Conservation (phyloP, 2,888 invertebrate genomes). For the Sepioteuthis lessoniana region DNA sequence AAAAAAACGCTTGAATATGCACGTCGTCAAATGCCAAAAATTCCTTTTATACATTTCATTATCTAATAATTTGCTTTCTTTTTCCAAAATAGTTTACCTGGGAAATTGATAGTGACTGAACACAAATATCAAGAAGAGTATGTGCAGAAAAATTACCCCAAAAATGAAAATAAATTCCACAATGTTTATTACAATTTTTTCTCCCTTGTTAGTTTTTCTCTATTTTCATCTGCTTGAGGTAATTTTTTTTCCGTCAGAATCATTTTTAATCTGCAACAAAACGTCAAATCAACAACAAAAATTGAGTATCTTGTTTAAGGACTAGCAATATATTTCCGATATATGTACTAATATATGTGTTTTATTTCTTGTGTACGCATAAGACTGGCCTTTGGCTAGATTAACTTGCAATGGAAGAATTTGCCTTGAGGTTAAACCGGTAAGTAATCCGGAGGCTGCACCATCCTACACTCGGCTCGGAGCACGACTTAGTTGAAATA, state of each 20-base stretch:
- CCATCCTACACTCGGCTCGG: background rate
- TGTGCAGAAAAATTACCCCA: background rate
- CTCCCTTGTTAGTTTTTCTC: background rate
- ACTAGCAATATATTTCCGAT: background rate
- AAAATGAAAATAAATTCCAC: too few relatives aligned
- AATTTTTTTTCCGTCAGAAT: background rate
- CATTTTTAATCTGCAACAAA: background rate
- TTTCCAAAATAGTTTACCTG: too few relatives aligned
- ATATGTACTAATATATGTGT: background rate
- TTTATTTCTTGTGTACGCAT: background rate
- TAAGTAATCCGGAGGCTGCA: conserved; percentile 12
- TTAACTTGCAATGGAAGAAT: conserved; percentile 3
- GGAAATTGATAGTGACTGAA: background rate
- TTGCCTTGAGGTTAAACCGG: conserved; percentile 12
- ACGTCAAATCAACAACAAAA: background rate
- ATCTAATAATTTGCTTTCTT: too few relatives aligned
- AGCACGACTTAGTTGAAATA: conserved; percentile 16
- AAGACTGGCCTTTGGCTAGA: background rate
- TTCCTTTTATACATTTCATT: too few relatives aligned
- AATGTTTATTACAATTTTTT: background rate
- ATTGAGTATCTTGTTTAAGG: background rate
- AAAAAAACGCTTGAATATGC: too few relatives aligned
- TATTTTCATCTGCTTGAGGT: too few relatives aligned
- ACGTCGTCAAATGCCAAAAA: too few relatives aligned
- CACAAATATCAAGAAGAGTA: background rate